Conservation (phyloP, 2,113 vertebrate genomes). For the Alces alces region DNA sequence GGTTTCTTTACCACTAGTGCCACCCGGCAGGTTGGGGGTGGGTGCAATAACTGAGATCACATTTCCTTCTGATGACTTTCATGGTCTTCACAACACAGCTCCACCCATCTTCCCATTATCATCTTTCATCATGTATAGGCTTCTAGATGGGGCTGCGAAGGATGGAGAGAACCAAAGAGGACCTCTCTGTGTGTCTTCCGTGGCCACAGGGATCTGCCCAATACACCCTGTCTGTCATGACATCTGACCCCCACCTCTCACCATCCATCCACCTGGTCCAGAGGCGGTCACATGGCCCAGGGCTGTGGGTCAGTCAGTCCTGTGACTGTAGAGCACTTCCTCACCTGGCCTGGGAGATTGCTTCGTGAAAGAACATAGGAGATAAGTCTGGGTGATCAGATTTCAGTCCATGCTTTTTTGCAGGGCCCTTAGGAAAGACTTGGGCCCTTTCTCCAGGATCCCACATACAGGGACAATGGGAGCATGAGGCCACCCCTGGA, state of each 20-base stretch:
- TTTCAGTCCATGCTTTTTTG: background rate
- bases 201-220: background rate
- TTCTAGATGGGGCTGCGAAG: background rate
- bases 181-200: background rate
- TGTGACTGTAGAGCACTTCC: too few relatives aligned
- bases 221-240: background rate
- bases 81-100: rapidly evolving
- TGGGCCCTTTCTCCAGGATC: background rate
- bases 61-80: background rate
- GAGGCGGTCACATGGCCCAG: background rate
- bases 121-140: rapidly evolving
- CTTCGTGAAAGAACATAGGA: background rate
- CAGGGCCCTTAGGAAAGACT: background rate
- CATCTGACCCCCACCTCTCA: background rate
- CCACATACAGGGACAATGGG: background rate
- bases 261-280: background rate
- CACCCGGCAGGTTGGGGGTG: background rate
- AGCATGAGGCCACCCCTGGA: background rate
- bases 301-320: background rate
- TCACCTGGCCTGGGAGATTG: background rate
- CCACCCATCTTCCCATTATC: background rate
- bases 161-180: too few relatives aligned
- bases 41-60: background rate
- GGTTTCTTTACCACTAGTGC: background rate
- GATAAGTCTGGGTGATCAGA: too few relatives aligned